Percentiles rank a stretch among this genome's conserved stretches.
phyloP scores from a whole-genome alignment of 2,888 invertebrate species.

The Agonum fuliginosum region DNA sequence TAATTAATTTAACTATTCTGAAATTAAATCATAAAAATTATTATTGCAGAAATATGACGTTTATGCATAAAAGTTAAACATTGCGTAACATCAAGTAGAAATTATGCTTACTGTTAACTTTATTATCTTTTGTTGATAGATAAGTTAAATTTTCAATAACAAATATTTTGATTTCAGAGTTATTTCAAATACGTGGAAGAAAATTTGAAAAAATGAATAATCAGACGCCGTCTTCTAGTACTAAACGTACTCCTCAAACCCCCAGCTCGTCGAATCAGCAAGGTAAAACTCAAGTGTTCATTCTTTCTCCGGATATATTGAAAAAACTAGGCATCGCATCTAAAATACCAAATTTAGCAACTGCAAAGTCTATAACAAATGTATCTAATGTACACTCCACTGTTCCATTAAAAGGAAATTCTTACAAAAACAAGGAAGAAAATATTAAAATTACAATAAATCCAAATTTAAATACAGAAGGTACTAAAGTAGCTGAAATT shows the following conservation, averaged over 20 bases:
- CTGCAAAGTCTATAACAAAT: not conserved
- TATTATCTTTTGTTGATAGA: constrained; percentile 9
- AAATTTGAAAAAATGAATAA: constrained; percentile 1
- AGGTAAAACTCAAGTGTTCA: constrained; percentile 70
- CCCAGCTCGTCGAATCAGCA: constrained; percentile 10
- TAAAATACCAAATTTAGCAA: constrained; percentile 51
- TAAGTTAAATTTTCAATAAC: not conserved
- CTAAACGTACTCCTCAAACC: not conserved
- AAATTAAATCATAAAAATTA: constrained; percentile 9
- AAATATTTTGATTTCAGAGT: constrained; percentile 7
- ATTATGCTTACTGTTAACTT: not conserved
- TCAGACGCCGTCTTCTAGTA: not conserved
- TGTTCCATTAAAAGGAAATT: not conserved
- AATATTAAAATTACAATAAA: not conserved
- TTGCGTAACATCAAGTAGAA: not conserved
- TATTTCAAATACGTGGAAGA: not conserved
- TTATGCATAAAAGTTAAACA: not conserved
- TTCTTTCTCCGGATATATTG: constrained; percentile 73
- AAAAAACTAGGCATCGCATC: constrained; percentile 72
- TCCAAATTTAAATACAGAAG: too few relatives aligned
- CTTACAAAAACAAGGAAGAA: not conserved
- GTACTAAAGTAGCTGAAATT: not conserved
- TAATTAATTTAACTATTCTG: not conserved
- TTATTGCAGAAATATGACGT: not conserved
- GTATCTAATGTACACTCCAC: not conserved